These are phyloP conservation scores for Neopelma chrysocephalum DNA, from an alignment of 2,797 vertebrate species.

Conservation along the genomic window DNA sequence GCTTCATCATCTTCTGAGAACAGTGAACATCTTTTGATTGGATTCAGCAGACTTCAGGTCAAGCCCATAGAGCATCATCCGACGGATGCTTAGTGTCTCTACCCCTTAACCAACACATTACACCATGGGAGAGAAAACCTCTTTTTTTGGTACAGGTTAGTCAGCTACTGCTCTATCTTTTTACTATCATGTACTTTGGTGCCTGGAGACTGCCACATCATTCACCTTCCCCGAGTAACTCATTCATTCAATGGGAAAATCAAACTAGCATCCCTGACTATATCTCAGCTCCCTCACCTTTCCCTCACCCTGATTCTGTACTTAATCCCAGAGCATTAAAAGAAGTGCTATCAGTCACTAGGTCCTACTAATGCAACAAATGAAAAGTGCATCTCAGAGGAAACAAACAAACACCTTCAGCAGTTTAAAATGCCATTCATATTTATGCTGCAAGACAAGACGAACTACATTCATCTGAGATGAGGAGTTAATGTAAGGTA, in stretches of 20 bases:
- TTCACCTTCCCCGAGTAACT: not conserved
- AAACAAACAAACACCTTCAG: not conserved
- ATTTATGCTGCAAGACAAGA: not conserved
- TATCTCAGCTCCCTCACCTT: not conserved
- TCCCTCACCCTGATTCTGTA: not conserved
- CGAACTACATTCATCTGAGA: not conserved
- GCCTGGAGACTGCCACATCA: not conserved
- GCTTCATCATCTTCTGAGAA: not conserved
- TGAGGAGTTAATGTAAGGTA: not conserved
- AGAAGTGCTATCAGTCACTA: not conserved
- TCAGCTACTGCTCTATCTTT: not conserved
- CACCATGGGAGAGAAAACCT: not conserved
- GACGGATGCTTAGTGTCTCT: not conserved
- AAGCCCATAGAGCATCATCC: not conserved
- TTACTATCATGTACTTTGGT: not conserved
- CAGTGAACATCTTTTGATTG: not conserved
- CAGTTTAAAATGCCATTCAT: not conserved
- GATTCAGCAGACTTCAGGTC: not conserved
- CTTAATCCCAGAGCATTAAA: not conserved
- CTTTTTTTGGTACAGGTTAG: not conserved
- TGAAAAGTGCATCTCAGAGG: constrained; percentile 15
- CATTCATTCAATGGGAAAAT: not conserved
- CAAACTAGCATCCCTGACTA: not conserved
- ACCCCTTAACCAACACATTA: not conserved
- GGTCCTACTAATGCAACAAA: not conserved